Evolutionary conservation across 2,113 vertebrate species (phyloP).

Genomic region (Zootoca vivipara): DNA sequence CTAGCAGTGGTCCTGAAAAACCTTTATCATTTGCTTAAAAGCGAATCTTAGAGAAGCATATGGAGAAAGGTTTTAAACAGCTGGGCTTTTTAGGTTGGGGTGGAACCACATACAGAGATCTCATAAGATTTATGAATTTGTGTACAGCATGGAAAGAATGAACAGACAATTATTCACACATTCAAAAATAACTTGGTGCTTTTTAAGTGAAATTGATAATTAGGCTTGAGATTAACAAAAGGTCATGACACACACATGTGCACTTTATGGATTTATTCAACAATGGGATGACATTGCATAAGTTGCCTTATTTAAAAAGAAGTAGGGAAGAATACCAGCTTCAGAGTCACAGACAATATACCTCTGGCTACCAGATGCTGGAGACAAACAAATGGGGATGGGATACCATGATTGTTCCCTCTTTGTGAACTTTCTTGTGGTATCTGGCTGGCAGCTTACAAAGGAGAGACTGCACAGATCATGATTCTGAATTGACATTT

Average conservation of each 20-base stretch:
- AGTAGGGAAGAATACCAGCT: not conserved
- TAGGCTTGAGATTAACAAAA: not conserved
- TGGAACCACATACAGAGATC: not conserved
- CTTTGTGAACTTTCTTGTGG: not conserved
- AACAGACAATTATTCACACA: not conserved
- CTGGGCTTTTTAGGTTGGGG: not conserved
- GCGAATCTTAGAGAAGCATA: not conserved
- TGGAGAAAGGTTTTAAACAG: not conserved
- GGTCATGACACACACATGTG: not conserved
- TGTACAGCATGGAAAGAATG: not conserved
- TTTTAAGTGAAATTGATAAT: too few species aligned
- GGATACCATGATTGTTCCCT: not conserved
- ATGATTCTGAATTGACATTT: not conserved
- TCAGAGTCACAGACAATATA: not conserved
- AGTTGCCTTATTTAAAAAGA: not conserved
- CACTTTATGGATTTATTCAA: not conserved
- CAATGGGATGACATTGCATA: not conserved
- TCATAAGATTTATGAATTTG: not conserved
- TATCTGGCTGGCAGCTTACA: not conserved
- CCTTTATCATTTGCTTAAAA: not conserved
- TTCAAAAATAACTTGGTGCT: too few species aligned
- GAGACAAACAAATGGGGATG: not conserved
- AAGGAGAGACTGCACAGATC: too few species aligned
- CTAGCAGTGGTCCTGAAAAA: not conserved
- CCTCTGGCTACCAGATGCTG: not conserved